A percentile compares a stretch with the other conserved stretches of the same genome.
Conservation (phyloP, 2,113 vertebrate species). For the Boulengeromyrus knoepffleri region DNA sequence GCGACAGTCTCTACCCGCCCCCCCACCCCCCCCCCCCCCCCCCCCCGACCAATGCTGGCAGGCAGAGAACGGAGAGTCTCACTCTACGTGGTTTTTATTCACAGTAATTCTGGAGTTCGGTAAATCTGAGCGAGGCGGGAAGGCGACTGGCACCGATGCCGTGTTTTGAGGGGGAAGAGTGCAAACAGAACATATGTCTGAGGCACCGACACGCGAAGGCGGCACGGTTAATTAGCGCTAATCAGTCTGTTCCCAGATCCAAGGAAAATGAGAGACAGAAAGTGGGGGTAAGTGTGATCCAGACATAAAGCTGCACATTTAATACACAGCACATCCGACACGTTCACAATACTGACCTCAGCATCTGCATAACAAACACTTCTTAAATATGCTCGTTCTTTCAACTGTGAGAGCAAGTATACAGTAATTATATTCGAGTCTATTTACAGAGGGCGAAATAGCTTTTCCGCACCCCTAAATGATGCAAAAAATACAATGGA, state of each 20-base stretch:
- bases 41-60: not conserved
- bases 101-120: not conserved
- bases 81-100: not conserved
- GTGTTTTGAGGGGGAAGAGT: not conserved
- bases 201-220: not conserved
- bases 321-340: no score
- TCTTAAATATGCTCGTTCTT: not conserved
- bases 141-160: not conserved
- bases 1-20: no score
- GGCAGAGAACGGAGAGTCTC: not conserved
- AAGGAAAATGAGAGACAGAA: not conserved
- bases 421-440: not conserved
- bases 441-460: not conserved
- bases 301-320: not conserved
- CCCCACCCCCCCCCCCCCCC: no score
- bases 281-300: not conserved
- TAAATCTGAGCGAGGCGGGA: not conserved
- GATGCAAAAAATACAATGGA: not conserved
- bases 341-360: not conserved
- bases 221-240: conserved; percentile 1
- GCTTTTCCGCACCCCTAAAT: not conserved
- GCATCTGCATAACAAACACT: not conserved
- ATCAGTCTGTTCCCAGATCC: conserved; percentile 12
- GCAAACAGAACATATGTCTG: conserved; percentile 6
- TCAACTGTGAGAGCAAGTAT: not conserved